phyloP scores from a whole-genome alignment of 2,113 vertebrate species.

The Riparia riparia region DNA sequence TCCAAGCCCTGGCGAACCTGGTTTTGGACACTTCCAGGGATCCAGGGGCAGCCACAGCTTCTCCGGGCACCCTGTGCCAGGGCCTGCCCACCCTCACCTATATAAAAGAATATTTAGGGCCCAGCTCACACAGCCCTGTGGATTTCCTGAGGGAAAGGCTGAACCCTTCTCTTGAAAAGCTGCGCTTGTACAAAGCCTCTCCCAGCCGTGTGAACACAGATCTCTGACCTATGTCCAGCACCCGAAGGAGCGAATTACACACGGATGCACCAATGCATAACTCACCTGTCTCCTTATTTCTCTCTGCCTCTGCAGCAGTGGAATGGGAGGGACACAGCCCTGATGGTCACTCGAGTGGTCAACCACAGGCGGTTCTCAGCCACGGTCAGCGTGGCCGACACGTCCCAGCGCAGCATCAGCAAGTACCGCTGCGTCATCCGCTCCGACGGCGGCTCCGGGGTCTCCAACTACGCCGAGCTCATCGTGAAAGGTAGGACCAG shows the following conservation, averaged over 20 bases:
- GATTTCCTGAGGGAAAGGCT: not conserved
- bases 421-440: conserved; percentile 96
- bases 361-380: conserved; percentile 95
- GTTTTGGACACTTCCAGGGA: not conserved
- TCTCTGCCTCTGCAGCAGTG: conserved; percentile 84
- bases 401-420: conserved; percentile 90
- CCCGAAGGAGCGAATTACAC: fast-evolving
- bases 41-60: not conserved
- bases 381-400: conserved; percentile 92
- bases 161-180: not conserved
- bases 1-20: fast-evolving
- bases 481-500: conserved; percentile 91
- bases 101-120: not conserved
- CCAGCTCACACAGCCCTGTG: not conserved
- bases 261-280: fast-evolving
- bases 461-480: conserved; percentile 95
- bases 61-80: not conserved
- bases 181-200: not conserved
- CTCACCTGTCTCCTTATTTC: not conserved
- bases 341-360: conserved; percentile 95
- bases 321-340: conserved; percentile 92
- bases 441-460: conserved; percentile 91
- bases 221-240: fast-evolving
- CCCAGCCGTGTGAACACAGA: fast-evolving
- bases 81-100: fast-evolving